Percentiles rank a stretch among this genome's conserved stretches.
Conservation (phyloP, 2,888 invertebrate genomes). For the Sthenelais limicola region DNA sequence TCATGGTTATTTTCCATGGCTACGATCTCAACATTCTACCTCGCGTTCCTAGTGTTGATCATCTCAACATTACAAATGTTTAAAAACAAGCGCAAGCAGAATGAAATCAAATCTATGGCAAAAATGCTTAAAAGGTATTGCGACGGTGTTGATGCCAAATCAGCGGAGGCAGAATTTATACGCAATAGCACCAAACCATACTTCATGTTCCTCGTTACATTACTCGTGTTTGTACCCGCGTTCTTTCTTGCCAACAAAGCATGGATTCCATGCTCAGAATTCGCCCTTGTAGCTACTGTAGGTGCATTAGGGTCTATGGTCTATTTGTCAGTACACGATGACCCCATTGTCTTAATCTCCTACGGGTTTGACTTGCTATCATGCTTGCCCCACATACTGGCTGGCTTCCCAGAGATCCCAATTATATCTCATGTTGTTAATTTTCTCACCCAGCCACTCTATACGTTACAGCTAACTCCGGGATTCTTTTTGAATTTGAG, state of each 20-base stretch:
- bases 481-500: constrained; percentile 34
- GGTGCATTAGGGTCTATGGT: constrained; percentile 6
- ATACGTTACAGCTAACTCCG: background rate
- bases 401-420: constrained; percentile 12
- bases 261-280: constrained; percentile 42
- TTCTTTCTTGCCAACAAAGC: constrained; percentile 34
- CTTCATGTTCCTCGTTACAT: constrained; percentile 32
- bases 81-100: constrained; percentile 26
- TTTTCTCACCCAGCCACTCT: constrained; percentile 9
- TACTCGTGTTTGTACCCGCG: constrained; percentile 31
- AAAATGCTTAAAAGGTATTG: constrained; percentile 26
- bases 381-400: constrained; percentile 31
- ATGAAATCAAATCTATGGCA: constrained; percentile 29
- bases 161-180: constrained; percentile 19
- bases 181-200: constrained; percentile 29
- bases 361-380: constrained; percentile 26
- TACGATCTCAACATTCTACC: constrained; percentile 18
- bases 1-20: constrained; percentile 29
- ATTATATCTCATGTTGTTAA: constrained; percentile 3
- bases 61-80: constrained; percentile 39
- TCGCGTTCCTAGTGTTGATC: constrained; percentile 31
- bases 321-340: constrained; percentile 18
- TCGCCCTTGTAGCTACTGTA: constrained; percentile 2
- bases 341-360: constrained; percentile 17
- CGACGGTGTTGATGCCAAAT: background rate